Conservation (phyloP, 2,888 invertebrate genomes). For the Diarsia brunnea region DNA sequence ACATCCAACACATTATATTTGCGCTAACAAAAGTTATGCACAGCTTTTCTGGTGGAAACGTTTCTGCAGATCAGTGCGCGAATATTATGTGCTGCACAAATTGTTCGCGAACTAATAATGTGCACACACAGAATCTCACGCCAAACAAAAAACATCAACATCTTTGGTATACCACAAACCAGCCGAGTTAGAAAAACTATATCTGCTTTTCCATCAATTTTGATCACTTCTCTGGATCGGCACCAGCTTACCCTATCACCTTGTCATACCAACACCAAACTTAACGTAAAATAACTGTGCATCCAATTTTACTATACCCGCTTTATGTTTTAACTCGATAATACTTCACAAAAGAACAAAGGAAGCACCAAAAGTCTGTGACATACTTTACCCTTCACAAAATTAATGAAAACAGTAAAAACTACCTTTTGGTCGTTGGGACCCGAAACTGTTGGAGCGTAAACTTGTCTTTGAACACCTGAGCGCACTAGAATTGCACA, state of each 20-base stretch:
- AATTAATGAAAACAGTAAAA: conserved; percentile 59
- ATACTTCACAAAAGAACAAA: conserved; percentile 13
- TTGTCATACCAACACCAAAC: background rate
- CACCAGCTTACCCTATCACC: background rate
- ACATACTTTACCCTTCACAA: conserved; percentile 18
- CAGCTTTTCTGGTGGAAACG: too few relatives aligned
- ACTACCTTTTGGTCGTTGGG: conserved; percentile 22
- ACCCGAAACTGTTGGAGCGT: conserved; percentile 53
- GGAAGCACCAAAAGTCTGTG: background rate
- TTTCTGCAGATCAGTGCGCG: too few relatives aligned
- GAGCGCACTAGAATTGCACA: conserved; percentile 50
- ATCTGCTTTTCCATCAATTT: background rate
- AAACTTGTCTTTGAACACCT: conserved; percentile 61
- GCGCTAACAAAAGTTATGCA: too few relatives aligned
- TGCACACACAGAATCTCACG: too few relatives aligned
- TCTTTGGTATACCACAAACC: too few relatives aligned
- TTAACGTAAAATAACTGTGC: background rate
- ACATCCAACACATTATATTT: too few relatives aligned
- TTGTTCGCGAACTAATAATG: too few relatives aligned
- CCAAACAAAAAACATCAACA: too few relatives aligned
- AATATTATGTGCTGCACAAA: too few relatives aligned
- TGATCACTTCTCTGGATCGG: background rate
- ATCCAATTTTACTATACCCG: background rate
- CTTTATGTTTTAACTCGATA: background rate
- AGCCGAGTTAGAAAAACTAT: background rate